These are phyloP conservation scores for Phalanger gymnotis DNA, from an alignment of 2,797 vertebrate species.

Conservation along the genomic window DNA sequence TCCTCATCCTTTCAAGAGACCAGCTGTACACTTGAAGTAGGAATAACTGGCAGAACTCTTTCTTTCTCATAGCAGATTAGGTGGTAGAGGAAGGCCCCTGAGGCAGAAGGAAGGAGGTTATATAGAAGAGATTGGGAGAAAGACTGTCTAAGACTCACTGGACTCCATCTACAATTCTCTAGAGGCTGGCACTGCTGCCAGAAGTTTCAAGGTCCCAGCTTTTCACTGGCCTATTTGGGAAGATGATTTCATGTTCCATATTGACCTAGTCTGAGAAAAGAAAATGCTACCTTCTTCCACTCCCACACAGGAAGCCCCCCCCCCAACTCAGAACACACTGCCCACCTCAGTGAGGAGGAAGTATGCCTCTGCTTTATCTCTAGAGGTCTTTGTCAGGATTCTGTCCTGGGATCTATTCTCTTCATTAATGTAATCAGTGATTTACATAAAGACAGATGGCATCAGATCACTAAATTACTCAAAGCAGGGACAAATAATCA, in stretches of 20 bases:
- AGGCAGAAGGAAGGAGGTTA: not conserved
- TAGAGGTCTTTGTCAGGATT: not conserved
- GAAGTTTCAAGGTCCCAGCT: not conserved
- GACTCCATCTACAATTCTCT: not conserved
- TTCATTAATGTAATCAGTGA: not conserved
- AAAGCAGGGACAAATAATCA: no score
- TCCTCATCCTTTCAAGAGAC: not conserved
- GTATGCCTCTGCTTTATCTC: not conserved
- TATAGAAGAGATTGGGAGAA: not conserved
- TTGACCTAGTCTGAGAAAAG: not conserved
- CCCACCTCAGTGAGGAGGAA: not conserved
- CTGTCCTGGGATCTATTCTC: not conserved
- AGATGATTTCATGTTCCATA: not conserved
- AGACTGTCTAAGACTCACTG: not conserved
- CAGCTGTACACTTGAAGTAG: not conserved
- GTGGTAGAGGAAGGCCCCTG: not conserved
- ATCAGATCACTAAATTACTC: not conserved
- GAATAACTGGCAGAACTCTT: not conserved
- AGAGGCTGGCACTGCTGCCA: not conserved
- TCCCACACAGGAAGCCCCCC: not conserved
- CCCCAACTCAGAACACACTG: no score
- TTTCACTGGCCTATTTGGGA: not conserved
- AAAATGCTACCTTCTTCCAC: not conserved
- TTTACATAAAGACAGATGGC: not conserved
- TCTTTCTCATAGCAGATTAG: not conserved